Evolutionary conservation across 2,113 vertebrate genomes (phyloP).

Genomic region (Poeciliopsis prolifica): DNA sequence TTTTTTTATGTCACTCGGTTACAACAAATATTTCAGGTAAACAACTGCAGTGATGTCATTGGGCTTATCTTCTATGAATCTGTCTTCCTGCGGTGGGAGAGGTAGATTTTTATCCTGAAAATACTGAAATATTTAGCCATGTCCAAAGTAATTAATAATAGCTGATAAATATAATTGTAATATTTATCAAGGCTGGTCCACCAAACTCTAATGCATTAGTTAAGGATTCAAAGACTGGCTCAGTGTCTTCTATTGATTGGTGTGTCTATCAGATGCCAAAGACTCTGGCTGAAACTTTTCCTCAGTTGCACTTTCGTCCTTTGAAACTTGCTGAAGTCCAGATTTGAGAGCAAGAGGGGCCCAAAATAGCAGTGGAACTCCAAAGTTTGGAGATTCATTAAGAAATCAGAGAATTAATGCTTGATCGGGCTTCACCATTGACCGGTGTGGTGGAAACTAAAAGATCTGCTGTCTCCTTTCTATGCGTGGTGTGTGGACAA

Average conservation of each 20-base stretch:
- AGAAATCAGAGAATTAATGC: not conserved
- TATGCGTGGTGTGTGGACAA: too few relatives aligned
- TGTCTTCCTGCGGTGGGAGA: slow-evolving; percentile 16
- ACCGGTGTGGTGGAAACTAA: not conserved
- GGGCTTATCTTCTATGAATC: slow-evolving; percentile 11
- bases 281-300: slow-evolving; percentile 43
- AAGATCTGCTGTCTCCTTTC: not conserved
- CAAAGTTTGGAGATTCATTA: not conserved
- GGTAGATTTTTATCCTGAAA: too few relatives aligned
- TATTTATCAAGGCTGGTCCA: not conserved
- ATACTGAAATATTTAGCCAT: not conserved
- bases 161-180: not conserved
- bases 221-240: slow-evolving; percentile 8
- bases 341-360: slow-evolving; percentile 39
- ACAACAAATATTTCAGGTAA: slow-evolving; percentile 6
- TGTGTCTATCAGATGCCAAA: slow-evolving; percentile 41
- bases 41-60: slow-evolving; percentile 27
- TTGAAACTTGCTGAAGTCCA: slow-evolving; percentile 57
- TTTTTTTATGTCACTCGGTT: not conserved
- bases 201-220: not conserved
- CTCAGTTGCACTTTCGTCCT: slow-evolving; percentile 53
- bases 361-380: slow-evolving; percentile 15
- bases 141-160: not conserved
- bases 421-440: not conserved
- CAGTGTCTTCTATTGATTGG: slow-evolving; percentile 44